phyloP scores from a whole-genome alignment of 2,113 vertebrate genomes.

The Takifugu flavidus region DNA sequence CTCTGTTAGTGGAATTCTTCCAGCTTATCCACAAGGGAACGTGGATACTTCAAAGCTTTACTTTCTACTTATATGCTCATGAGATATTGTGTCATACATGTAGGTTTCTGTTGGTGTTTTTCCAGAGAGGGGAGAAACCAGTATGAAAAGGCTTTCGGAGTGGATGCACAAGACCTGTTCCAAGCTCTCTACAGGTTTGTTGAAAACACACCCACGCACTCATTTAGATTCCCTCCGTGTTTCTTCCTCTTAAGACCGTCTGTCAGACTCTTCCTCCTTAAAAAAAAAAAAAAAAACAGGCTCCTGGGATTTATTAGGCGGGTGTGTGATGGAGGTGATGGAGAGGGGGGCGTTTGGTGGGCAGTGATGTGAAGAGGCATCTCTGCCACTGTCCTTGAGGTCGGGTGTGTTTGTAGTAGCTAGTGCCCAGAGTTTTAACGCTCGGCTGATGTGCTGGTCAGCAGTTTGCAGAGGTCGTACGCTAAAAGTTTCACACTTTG shows the following conservation, averaged over 20 bases:
- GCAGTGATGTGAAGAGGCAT: slow-evolving; percentile 38
- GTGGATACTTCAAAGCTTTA: neutral
- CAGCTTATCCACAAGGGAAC: too few species aligned
- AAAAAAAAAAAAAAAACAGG: slow-evolving; percentile 12
- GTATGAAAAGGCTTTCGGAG: slow-evolving; percentile 79
- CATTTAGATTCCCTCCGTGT: slow-evolving; percentile 38
- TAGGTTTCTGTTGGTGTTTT: slow-evolving; percentile 6
- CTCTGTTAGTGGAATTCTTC: too few species aligned
- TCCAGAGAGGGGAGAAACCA: slow-evolving; percentile 84
- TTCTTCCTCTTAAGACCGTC: slow-evolving; percentile 34
- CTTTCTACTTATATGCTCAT: neutral
- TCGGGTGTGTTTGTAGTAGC: slow-evolving; percentile 37
- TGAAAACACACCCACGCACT: slow-evolving; percentile 12
- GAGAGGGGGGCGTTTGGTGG: neutral
- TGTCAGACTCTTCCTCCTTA: slow-evolving; percentile 4
- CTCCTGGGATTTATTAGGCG: slow-evolving; percentile 36
- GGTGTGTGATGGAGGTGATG: slow-evolving; percentile 7
- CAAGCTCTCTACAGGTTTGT: slow-evolving; percentile 86
- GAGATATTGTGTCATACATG: neutral
- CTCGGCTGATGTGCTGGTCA: slow-evolving; percentile 48
- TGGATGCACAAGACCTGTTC: slow-evolving; percentile 79
- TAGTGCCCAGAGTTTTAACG: slow-evolving; percentile 45
- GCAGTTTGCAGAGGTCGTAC: slow-evolving; percentile 55
- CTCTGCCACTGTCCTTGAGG: slow-evolving; percentile 52
- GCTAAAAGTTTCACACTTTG: slow-evolving; percentile 42